Base-by-base conservation (phyloP, 2,113 vertebrate genomes). In the Oryzias javanicus region DNA sequence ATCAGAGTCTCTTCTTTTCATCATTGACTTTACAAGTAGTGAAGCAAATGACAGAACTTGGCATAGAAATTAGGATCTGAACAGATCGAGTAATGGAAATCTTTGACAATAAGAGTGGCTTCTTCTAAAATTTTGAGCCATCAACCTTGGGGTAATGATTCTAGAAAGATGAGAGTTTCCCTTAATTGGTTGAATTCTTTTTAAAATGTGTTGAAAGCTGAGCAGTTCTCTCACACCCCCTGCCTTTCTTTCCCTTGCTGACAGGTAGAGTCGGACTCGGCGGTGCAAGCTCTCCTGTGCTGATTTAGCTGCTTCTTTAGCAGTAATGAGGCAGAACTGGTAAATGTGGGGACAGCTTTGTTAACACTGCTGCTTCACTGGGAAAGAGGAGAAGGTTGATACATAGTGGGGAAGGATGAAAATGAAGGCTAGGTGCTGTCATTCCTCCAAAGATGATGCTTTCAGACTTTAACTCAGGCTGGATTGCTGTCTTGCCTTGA, bases 311-410 rank as follows among this genome's bases (percentile, higher is more conserved):
- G 79, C 84, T 85, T 87, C 86, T 84, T 79, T 83, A 81, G 80
- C 88, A 78, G 83, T 91, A 90, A 90, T 88, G 88, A 89, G 83
- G 89, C 82, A 91, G 88, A 89, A 90, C 90, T 83, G 82, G 84
- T 82, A 81, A 88, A 89, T 89, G 90, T 88, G 87, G 78, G 83
- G 79, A 85, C 82, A 84, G 82, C 82, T 84, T 88, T 88, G 88
- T 90, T 90, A 91, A 87, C 88, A 87, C 85, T 76, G 76, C 77
- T 77, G 84, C 86, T 86, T 86, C 79, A 83, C 76, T 82, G 78
- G 71, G 78, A 58, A 58, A 79, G 75, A 73, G 76, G 61, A 83
- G 75, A 81, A 53, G 74, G 67, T 68, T 85, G 65, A 86, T 70
- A 78, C 86, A 81, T 80, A 84, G 73, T 27, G 24, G 25, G 63